Base-by-base conservation (phyloP, 2,888 invertebrate genomes). In the Arge pagana region DNA sequence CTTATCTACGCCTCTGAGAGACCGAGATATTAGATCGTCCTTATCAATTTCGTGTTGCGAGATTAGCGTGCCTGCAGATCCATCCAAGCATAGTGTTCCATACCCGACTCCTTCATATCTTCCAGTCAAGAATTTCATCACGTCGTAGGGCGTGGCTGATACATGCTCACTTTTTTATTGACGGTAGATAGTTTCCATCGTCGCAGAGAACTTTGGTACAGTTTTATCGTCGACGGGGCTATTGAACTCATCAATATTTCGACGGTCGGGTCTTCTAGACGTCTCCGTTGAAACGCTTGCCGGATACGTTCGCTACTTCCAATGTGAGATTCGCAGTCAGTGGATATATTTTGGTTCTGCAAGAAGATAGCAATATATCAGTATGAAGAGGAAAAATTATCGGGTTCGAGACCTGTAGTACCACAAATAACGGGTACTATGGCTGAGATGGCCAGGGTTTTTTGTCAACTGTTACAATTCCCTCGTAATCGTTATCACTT, bases 381-480 rank as follows among this genome's bases (percentile, higher is more conserved):
- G 11, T 36, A 24, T 43, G 10, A 8, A 66, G 66, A 21, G 52
- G 6, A 26, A 71, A 63, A 37, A 53, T 18, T 10, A 67, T 48
- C n/a, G 54, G 51, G 28, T 53, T 30, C 42, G 31, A 2, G 0
- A 24, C 16, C 21, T 52, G 36, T n/a, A 60, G 45, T 16, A 48
- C 42, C 8, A 19, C 24, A 41, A 65, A 68, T 4, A 68, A 5
- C 1, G 70, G 69, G 39, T 55, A 70, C 68, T 65, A 70, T 1
- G 65, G 58, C 43, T 68, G 67, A 7, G 59, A 53, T 16, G 60
- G 64, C 67, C 61, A 71, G 5, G 39, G 30, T 10, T 6, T 16
- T 1, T 26, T 5, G 4, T 28, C 15, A 13, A 56, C 21, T 2
- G 13, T 26, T 41, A 57, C 52, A 1, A 4, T 18, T 3, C 30